A percentile compares a stretch with the other conserved stretches of the same genome.
Conservation (phyloP, 2,113 vertebrate genomes). For the Rhipidura dahli region DNA sequence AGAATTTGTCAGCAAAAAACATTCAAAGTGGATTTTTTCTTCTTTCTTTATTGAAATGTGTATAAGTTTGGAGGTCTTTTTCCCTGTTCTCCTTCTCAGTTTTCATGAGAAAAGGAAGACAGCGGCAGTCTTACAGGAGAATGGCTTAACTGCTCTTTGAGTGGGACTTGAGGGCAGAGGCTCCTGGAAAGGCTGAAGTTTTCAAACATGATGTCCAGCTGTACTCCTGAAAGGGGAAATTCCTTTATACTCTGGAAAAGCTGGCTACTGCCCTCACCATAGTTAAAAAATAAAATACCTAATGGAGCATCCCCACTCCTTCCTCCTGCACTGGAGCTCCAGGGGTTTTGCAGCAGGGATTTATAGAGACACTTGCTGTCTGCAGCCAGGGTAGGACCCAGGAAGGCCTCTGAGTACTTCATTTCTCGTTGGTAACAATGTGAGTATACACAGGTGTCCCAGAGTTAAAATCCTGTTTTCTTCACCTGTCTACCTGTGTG, state of each 20-base stretch:
- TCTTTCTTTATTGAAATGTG: neutral
- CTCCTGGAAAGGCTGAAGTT: neutral
- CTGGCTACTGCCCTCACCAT: neutral
- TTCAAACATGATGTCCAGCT: neutral
- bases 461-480: neutral
- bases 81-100: neutral
- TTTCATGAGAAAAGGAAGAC: neutral
- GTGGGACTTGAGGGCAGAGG: neutral
- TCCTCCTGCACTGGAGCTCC: neutral
- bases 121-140: neutral
- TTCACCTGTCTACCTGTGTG: neutral
- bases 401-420: neutral
- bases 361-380: neutral
- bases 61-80: neutral
- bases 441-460: neutral
- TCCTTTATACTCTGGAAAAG: neutral
- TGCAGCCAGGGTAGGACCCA: neutral
- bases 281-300: neutral
- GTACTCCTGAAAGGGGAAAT: neutral
- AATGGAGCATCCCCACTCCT: neutral
- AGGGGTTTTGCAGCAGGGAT: neutral
- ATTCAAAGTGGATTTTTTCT: neutral
- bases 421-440: rapidly evolving
- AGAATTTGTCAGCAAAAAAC: neutral
- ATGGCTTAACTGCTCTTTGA: neutral